Percentiles rank a stretch among this genome's conserved stretches.
Evolutionary conservation across 2,888 invertebrate species (phyloP).

Genomic region (Reticulitermes lucifugus): DNA sequence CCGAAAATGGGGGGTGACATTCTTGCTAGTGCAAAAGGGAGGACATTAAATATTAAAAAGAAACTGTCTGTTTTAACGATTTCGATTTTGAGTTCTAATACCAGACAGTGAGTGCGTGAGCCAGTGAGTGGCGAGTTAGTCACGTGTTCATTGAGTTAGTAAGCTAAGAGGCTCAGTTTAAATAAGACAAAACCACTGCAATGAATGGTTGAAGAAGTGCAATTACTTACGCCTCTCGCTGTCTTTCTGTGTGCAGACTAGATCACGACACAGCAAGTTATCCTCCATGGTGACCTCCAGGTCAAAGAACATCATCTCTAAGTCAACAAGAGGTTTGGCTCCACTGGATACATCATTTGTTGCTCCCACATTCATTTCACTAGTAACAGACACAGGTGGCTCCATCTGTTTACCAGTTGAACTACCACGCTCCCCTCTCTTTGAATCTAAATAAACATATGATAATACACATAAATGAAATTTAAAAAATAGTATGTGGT

Average conservation of each 20-base stretch:
- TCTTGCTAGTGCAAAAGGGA: too few relatives aligned
- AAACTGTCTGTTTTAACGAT: too few relatives aligned
- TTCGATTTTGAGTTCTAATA: too few relatives aligned
- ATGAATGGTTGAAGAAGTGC: not conserved
- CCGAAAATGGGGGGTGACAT: too few relatives aligned
- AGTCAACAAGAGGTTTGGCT: conserved; percentile 57
- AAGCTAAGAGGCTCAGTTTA: not conserved
- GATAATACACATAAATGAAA: too few relatives aligned
- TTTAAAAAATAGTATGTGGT: too few relatives aligned
- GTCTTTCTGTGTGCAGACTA: conserved; percentile 78
- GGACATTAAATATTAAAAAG: too few relatives aligned
- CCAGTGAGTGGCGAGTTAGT: too few relatives aligned
- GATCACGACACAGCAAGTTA: conserved; percentile 80
- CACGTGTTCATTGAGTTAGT: too few relatives aligned
- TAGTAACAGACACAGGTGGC: not conserved
- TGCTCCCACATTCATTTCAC: not conserved
- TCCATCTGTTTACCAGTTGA: not conserved
- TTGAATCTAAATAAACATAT: not conserved
- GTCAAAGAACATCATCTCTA: conserved; percentile 89
- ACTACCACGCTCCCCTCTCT: conserved; percentile 3
- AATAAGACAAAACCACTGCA: not conserved
- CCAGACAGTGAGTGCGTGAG: too few relatives aligned
- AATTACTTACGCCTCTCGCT: conserved; percentile 70
- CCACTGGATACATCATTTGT: conserved; percentile 11
- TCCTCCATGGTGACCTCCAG: conserved; percentile 89